phyloP scores from a whole-genome alignment of 2,113 vertebrate genomes.

The Sinocyclocheilus grahami region DNA sequence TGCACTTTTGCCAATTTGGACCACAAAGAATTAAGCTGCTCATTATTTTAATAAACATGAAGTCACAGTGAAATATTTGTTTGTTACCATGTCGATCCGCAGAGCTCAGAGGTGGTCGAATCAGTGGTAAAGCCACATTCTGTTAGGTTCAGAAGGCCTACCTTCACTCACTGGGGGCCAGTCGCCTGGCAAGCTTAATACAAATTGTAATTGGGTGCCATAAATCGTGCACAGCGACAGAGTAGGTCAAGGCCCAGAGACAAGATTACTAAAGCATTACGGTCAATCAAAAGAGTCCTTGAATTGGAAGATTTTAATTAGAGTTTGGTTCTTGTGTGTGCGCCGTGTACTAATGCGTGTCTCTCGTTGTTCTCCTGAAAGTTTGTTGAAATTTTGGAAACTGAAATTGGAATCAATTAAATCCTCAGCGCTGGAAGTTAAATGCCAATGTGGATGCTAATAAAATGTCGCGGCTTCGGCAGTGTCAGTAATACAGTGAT shows the following conservation, averaged over 20 bases:
- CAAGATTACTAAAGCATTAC: slow-evolving; percentile 71
- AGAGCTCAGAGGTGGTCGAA: slow-evolving; percentile 21
- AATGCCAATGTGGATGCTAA: slow-evolving; percentile 38
- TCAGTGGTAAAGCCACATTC: slow-evolving; percentile 46
- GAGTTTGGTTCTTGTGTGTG: slow-evolving; percentile 45
- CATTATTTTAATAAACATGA: slow-evolving; percentile 1
- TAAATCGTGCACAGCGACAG: slow-evolving; percentile 61
- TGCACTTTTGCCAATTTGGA: neutral
- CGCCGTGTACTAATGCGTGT: slow-evolving; percentile 34
- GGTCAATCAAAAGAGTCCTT: slow-evolving; percentile 62
- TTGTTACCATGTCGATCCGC: slow-evolving; percentile 7
- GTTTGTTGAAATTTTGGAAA: slow-evolving; percentile 63
- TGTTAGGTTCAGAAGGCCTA: slow-evolving; percentile 44
- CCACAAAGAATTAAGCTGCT: neutral
- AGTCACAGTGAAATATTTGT: slow-evolving; percentile 35
- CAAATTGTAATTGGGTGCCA: too few relatives aligned
- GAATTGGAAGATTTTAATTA: slow-evolving; percentile 64
- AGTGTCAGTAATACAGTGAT: slow-evolving; percentile 44
- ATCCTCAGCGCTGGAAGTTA: slow-evolving; percentile 19
- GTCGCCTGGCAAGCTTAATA: too few relatives aligned
- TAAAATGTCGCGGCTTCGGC: slow-evolving; percentile 26
- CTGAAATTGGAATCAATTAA: slow-evolving; percentile 67
- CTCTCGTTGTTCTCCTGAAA: slow-evolving; percentile 52
- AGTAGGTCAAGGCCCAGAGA: slow-evolving; percentile 74
- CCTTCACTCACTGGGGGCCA: slow-evolving; percentile 12